Evolutionary conservation across 2,113 vertebrate genomes (phyloP), one percentile per base, ranked within the genome.

Genomic region (Triplophysa rosa): DNA sequence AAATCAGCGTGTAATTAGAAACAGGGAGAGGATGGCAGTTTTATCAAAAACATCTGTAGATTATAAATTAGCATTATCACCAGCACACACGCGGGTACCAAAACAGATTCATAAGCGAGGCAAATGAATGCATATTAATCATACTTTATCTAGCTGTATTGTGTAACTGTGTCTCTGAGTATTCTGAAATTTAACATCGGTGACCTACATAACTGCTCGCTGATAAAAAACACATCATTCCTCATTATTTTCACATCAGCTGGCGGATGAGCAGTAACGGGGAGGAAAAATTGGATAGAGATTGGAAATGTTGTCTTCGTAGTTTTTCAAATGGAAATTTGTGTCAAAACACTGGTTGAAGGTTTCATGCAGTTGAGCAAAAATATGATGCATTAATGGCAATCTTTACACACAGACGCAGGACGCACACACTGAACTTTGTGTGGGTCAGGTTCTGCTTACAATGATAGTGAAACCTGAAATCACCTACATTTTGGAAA

Each of bases 201-300:
- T 76, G 73, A 65, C 73, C 61, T 65, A 76, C 62, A 76, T 76
- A 76, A 76, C 61, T 76, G 42, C 61, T 65, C 19, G 7, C 73
- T 49, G 45, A 65, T 76, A 76, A 76, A 76, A 74, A 76, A 76
- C 73, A 52, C 61, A 76, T 76, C 45, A 49, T 76, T 65, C 42
- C 24, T 76, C 62, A 65, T 65, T 76, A 76, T 76, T 76, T 76
- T 76, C 45, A 76, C n/a, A 76, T 76, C 73, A 76, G 73, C 45
- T 45, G 24, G 45, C 45, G 54, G 62, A 65, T 52, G 73, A 65
- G 52, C 45, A 49, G 29, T 76, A 65, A 65, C 47, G 42, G 49
- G 9, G 19, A 54, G 73, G 73, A 65, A 76, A 76, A 45, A 65
- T 76, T 65, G 62, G 61, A 65, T 64, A 33, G 73, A 76, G 62